Base-by-base conservation (phyloP, 2,888 invertebrate species). In the Metopia argyrocephala region DNA sequence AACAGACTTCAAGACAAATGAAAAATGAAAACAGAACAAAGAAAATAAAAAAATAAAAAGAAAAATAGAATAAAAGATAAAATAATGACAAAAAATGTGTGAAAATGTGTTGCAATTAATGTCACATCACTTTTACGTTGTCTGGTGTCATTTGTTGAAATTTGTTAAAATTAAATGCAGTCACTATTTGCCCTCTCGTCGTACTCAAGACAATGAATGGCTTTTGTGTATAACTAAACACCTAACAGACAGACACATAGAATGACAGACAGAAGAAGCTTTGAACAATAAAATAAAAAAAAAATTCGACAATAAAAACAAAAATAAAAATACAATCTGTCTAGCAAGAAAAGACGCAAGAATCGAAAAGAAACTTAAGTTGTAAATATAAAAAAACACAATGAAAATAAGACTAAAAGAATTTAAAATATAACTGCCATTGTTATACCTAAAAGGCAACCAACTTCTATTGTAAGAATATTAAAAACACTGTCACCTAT, bases 91-190 rank as follows among this genome's bases (percentile, higher is more conserved):
- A 66, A 45, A 54, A 75, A 25, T 66, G 78, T 70, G 78, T 62
- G 78, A 70, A 81, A 81, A 81, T 78, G 76, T 79, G 76, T 68
- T 76, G 82, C 78, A 83, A 83, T 83, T 82, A 82, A 83, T 80
- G 83, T 82, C 83, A 83, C 80, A 83, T 83, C 83, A 82, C 74
- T 78, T 81, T 56, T 62, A 78, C 64, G 74, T 75, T 81, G 70
- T 75, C 81, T 79, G 71, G 61, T 75, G 79, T 82, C 79, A 82
- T 79, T 84, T 79, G 79, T 57, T 62, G 79, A 82, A 78, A 80
- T 84, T 82, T 78, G 76, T 76, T 73, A 69, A 78, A 82, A 83
- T 83, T 79, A 81, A 82, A 82, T 83, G 78, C 71, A 78, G 71
- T 66, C 59, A 61, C 65, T 59, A 18, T 66, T 71, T 27, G 59